Evolutionary conservation across 1,140 invertebrate species (phyloP).

Genomic region (Cydia splendana): DNA sequence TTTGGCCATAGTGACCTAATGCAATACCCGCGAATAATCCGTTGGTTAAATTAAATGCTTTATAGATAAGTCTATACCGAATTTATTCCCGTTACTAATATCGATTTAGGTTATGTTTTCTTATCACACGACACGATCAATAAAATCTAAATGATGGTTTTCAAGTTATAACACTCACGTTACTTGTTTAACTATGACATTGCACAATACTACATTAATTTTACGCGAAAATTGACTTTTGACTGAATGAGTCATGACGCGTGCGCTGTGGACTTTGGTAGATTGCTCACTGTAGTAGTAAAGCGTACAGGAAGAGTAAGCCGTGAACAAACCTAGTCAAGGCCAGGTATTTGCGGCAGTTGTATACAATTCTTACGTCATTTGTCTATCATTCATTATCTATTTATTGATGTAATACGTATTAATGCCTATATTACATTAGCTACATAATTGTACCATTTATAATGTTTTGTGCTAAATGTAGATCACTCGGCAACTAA

Average conservation of each 20-base stretch:
- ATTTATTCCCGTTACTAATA: neutral
- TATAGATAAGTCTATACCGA: neutral
- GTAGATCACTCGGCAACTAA: no score
- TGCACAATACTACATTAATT: constrained; percentile 4
- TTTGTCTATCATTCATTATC: neutral
- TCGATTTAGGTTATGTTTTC: constrained; percentile 19
- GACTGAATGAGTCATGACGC: constrained; percentile 1
- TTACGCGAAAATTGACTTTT: constrained; percentile 2
- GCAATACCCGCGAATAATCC: neutral
- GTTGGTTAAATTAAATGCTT: neutral
- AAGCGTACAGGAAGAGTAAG: neutral
- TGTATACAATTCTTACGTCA: neutral
- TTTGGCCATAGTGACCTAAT: constrained; percentile 42
- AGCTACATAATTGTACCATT: no score
- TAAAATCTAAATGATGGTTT: neutral
- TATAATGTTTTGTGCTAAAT: no score
- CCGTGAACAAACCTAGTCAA: constrained; percentile 16
- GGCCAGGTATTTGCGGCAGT: constrained; percentile 15
- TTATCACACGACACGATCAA: neutral
- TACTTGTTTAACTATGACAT: constrained; percentile 1
- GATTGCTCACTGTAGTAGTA: neutral
- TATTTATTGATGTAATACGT: neutral
- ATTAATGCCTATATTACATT: neutral
- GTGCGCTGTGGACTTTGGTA: constrained; percentile 25
- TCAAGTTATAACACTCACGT: neutral